Evolutionary conservation across 2,888 invertebrate genomes (phyloP), one percentile per base, ranked within the genome.

Genomic region (Tuta absoluta): DNA sequence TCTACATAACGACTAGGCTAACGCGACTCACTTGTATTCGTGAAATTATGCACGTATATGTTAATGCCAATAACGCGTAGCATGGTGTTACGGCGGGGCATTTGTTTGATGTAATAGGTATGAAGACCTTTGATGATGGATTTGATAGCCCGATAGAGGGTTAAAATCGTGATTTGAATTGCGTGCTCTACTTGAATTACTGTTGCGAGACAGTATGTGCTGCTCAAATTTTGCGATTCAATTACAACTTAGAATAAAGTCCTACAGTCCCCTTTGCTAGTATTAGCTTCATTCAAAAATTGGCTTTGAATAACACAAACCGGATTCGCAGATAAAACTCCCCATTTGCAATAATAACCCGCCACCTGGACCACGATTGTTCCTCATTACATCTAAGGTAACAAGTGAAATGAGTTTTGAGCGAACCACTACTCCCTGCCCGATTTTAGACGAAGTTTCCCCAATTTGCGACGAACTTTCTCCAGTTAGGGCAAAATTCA

Each of bases 171-270:
- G n/a, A n/a, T n/a, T n/a, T n/a, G n/a, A n/a, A n/a, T n/a, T n/a
- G n/a, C n/a, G n/a, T n/a, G n/a, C n/a, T n/a, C n/a, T n/a, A n/a
- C n/a, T n/a, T n/a, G n/a, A n/a, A n/a, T n/a, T n/a, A n/a, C n/a
- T n/a, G n/a, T n/a, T n/a, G n/a, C n/a, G n/a, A n/a, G n/a, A 8
- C 12, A 33, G 14, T 82, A 83, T 82, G 82, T 79, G 76, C 68
- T 69, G 67, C 71, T 66, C 90, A 90, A 87, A 89, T 89, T 89
- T 82, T 84, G 79, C 84, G 84, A 80, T 89, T 89, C 89, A 86
- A 90, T 90, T 89, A 88, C 90, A 91, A 90, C 53, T 89, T 89
- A 79, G 80, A 76, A 81, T 76, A 79, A 81, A 82, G 79, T 81
- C 85, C 45, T 10, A 86, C 80, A 78, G 75, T 76, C n/a, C 84